A percentile compares a stretch with the other conserved stretches of the same genome.
These are phyloP conservation scores for Rhopalosiphum padi DNA, from an alignment of 1,140 invertebrate species.

Conservation along the genomic window DNA sequence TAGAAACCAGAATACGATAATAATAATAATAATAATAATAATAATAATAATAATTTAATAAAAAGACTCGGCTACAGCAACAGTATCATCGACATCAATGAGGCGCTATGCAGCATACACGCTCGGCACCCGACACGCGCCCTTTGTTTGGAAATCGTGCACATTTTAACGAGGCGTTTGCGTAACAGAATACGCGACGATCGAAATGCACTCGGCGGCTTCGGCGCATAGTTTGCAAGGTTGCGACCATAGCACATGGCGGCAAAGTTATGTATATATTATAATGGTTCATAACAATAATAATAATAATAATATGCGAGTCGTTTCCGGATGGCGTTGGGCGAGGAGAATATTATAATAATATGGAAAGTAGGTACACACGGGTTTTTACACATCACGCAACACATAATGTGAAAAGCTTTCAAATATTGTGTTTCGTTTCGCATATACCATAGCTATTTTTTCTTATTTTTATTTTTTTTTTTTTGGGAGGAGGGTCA, in stretches of 20 bases:
- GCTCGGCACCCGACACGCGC: not conserved
- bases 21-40: not conserved
- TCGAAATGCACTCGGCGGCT: not conserved
- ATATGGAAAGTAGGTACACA: not conserved
- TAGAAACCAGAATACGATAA: not conserved
- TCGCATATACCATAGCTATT: too few relatives aligned
- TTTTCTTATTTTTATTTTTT: too few relatives aligned
- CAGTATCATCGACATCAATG: not conserved
- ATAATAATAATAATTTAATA: not conserved
- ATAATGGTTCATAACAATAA: not conserved
- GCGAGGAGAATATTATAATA: not conserved
- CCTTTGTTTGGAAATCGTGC: not conserved
- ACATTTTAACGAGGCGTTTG: not conserved
- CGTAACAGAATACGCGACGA: not conserved
- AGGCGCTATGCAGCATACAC: not conserved
- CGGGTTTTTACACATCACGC: not conserved
- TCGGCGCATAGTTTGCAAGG: slow-evolving; percentile 32
- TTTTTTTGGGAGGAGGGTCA: too few relatives aligned
- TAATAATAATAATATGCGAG: not conserved
- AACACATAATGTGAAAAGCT: not conserved
- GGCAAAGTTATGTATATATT: not conserved
- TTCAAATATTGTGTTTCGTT: not conserved
- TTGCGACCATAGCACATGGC: not conserved
- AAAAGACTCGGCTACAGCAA: not conserved
- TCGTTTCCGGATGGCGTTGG: slow-evolving; percentile 3